These are phyloP conservation scores for Tokudaia tokunoshimensis DNA, from an alignment of 2,797 vertebrate genomes.

Conservation along the genomic window DNA sequence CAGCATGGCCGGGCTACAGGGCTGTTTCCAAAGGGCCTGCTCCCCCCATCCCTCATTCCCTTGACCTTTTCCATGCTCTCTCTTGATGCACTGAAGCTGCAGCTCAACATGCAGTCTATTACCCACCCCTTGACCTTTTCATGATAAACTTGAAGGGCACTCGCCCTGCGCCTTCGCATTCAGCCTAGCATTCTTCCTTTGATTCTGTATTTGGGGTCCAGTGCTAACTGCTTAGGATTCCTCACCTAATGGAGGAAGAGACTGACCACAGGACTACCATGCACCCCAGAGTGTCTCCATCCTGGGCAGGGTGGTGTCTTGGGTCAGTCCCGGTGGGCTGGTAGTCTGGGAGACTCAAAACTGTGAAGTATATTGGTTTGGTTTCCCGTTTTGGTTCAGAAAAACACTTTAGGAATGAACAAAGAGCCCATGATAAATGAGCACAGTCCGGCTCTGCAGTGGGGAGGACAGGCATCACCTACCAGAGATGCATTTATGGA, in stretches of 20 bases:
- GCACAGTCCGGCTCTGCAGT: neutral
- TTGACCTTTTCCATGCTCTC: neutral
- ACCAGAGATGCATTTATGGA: neutral
- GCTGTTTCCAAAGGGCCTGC: neutral
- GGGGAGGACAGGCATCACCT: neutral
- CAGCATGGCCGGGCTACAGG: neutral
- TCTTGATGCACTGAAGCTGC: neutral
- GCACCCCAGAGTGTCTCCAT: neutral
- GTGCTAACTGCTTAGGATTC: neutral
- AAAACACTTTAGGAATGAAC: neutral
- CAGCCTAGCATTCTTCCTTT: neutral
- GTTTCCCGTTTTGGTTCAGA: neutral
- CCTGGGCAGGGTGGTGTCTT: neutral
- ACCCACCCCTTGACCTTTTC: neutral
- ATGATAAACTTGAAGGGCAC: neutral
- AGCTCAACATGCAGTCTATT: neutral
- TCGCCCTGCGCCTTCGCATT: neutral
- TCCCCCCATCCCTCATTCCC: neutral
- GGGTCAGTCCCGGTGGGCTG: neutral
- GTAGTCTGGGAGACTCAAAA: neutral
- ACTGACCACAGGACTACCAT: neutral
- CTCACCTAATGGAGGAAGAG: neutral
- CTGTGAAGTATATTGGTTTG: neutral
- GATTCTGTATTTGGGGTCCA: neutral
- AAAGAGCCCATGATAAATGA: neutral